phyloP scores from a whole-genome alignment of 2,797 vertebrate genomes.

The Anolis apletophallus region DNA sequence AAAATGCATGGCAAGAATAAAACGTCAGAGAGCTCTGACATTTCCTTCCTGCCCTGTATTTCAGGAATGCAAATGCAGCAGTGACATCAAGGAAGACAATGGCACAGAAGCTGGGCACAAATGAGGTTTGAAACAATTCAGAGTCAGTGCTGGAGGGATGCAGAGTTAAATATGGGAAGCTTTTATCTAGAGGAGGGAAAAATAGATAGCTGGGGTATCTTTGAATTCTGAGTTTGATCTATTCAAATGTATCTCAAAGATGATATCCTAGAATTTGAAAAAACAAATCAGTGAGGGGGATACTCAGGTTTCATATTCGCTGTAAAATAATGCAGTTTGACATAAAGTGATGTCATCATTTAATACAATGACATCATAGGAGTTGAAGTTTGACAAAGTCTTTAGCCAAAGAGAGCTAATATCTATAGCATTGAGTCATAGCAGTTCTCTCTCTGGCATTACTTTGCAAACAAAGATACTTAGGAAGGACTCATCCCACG shows the following conservation, averaged over 20 bases:
- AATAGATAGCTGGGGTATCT: background rate
- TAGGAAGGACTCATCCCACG: too few relatives aligned
- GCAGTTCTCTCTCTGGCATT: too few relatives aligned
- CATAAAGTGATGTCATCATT: too few relatives aligned
- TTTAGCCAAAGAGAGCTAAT: too few relatives aligned
- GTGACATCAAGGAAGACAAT: conserved; percentile 34
- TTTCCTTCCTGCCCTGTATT: conserved; percentile 50
- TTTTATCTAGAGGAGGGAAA: background rate
- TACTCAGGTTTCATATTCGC: too few relatives aligned
- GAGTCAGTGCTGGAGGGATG: background rate
- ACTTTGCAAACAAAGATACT: too few relatives aligned
- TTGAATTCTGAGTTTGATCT: background rate
- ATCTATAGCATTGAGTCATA: too few relatives aligned
- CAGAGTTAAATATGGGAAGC: background rate
- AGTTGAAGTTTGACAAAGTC: too few relatives aligned
- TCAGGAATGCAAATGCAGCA: conserved; percentile 45
- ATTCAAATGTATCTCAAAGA: background rate
- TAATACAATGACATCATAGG: too few relatives aligned
- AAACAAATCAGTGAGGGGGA: too few relatives aligned
- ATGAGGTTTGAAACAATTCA: conserved; percentile 23
- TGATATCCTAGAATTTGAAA: background rate
- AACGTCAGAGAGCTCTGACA: conserved; percentile 47
- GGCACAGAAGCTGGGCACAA: background rate
- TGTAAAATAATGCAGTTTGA: too few relatives aligned
- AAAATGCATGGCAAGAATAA: conserved; percentile 55